Percentiles rank a stretch among this genome's conserved stretches.
phyloP scores from a whole-genome alignment of 2,113 vertebrate genomes.

The Crotalus tigris region DNA sequence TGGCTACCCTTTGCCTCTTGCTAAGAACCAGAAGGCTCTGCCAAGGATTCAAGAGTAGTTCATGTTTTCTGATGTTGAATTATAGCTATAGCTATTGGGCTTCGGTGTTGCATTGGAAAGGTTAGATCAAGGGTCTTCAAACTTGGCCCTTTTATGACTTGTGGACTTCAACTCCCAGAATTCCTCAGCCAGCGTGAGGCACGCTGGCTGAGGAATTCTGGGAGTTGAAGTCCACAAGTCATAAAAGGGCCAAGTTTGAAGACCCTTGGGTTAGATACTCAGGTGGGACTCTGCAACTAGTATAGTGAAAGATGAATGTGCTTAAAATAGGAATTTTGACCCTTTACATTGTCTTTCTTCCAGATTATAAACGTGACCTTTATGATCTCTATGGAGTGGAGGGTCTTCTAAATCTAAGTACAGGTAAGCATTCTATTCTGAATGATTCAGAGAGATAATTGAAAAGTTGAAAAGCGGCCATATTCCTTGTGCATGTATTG shows the following conservation, averaged over 20 bases:
- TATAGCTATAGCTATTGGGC: neutral
- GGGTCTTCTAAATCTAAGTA: conserved; percentile 56
- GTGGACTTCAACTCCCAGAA: no score
- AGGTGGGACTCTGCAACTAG: neutral
- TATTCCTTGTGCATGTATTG: neutral
- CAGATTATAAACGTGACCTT: conserved; percentile 71
- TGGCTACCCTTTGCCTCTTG: conserved; percentile 10
- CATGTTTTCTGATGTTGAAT: neutral
- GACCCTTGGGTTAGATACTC: no score
- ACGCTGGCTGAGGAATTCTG: no score
- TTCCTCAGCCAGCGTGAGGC: no score
- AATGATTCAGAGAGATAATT: neutral
- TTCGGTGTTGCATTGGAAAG: neutral
- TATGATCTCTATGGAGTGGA: conserved; percentile 81
- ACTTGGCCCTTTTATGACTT: no score
- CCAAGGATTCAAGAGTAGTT: neutral
- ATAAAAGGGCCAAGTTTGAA: no score
- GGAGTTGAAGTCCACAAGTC: no score
- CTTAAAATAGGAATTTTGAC: neutral
- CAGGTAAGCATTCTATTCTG: conserved; percentile 50
- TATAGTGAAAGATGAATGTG: neutral
- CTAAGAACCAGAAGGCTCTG: neutral
- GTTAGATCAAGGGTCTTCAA: no score
- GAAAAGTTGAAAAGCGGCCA: neutral
- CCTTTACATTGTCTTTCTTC: conserved; percentile 5